Conservation (phyloP, 2,888 invertebrate species). For the Macrophya annulata region DNA sequence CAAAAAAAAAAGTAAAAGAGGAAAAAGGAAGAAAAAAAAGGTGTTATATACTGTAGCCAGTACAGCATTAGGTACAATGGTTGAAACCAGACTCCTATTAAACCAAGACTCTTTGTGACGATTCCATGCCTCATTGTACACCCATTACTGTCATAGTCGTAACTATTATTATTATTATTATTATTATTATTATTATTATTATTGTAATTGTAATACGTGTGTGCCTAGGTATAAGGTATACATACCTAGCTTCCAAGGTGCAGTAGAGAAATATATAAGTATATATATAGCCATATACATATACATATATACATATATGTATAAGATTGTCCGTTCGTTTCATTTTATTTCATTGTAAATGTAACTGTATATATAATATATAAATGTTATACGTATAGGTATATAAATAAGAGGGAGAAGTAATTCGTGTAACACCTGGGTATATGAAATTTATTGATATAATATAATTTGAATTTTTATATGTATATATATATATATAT, state of each 20-base stretch:
- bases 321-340: background rate
- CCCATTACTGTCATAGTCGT: slow-evolving; percentile 42
- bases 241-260: too few relatives aligned
- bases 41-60: background rate
- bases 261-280: too few relatives aligned
- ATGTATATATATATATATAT: too few relatives aligned
- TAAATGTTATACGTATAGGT: slow-evolving; percentile 71
- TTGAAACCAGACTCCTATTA: slow-evolving; percentile 77
- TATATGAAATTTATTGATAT: too few relatives aligned
- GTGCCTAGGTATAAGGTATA: too few relatives aligned
- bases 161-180: background rate
- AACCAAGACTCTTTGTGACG: slow-evolving; percentile 77
- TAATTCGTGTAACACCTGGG: slow-evolving; percentile 75
- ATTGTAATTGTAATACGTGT: background rate
- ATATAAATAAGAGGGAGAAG: slow-evolving; percentile 65
- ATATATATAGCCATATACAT: too few relatives aligned
- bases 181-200: background rate
- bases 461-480: too few relatives aligned
- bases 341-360: slow-evolving; percentile 68
- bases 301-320: background rate
- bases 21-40: slow-evolving; percentile 31
- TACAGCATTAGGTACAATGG: slow-evolving; percentile 13
- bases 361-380: slow-evolving; percentile 56
- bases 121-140: slow-evolving; percentile 37
- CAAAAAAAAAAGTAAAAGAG: slow-evolving; percentile 43